Percentiles rank a stretch among this genome's conserved stretches.
These are phyloP conservation scores for Julus scandinavius DNA, from an alignment of 2,888 invertebrate genomes.

Conservation along the genomic window DNA sequence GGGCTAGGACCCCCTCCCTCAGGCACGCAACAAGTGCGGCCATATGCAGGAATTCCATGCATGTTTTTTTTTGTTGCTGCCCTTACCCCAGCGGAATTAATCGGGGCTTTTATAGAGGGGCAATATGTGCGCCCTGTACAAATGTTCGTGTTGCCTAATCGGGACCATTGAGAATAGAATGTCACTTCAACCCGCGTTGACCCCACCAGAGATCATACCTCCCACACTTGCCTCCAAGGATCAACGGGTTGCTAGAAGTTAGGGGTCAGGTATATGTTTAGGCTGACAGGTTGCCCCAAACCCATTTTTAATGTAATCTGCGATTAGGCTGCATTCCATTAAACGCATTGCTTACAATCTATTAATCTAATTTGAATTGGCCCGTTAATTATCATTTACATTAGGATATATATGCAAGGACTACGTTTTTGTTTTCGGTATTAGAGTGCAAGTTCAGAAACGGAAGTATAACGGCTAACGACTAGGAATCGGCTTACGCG, in stretches of 20 bases:
- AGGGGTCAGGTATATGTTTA: neutral
- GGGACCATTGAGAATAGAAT: neutral
- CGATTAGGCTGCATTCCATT: neutral
- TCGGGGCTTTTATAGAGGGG: neutral
- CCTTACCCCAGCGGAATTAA: neutral
- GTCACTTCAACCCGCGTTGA: constrained; percentile 3
- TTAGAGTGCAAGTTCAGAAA: too few relatives aligned
- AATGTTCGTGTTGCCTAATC: neutral
- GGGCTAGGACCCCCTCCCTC: constrained; percentile 1
- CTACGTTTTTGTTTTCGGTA: too few relatives aligned
- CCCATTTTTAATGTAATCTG: neutral
- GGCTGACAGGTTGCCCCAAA: neutral
- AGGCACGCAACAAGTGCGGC: constrained; percentile 3
- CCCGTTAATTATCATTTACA: too few relatives aligned
- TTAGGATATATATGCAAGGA: too few relatives aligned
- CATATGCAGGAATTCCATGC: neutral
- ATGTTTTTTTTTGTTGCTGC: neutral
- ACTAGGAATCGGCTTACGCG: too few relatives aligned
- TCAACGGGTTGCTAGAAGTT: neutral
- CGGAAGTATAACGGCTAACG: too few relatives aligned
- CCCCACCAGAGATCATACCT: neutral
- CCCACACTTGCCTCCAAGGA: neutral
- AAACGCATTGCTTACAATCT: too few relatives aligned
- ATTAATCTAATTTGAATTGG: too few relatives aligned
- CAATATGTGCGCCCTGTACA: neutral